Evolutionary conservation across 2,888 invertebrate genomes (phyloP).

Genomic region (Eristalinus sepulchralis): DNA sequence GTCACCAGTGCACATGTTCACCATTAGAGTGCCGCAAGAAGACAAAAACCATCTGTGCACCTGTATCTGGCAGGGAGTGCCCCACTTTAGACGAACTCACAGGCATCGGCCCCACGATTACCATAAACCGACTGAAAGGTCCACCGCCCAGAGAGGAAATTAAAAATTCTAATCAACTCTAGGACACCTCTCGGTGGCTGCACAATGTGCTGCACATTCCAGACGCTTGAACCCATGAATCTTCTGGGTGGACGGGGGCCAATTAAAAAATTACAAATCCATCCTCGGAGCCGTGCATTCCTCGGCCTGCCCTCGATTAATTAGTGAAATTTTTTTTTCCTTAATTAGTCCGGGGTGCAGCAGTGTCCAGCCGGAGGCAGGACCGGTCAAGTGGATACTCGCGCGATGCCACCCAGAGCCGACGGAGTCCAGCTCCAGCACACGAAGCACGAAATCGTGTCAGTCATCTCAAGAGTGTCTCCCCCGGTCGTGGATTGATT

Average conservation of each 20-base stretch:
- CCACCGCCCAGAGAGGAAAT: neutral
- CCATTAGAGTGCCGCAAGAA: constrained; percentile 24
- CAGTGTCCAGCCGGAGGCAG: neutral
- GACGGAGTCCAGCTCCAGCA: neutral
- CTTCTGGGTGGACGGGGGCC: constrained; percentile 12
- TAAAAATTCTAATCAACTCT: constrained; percentile 47
- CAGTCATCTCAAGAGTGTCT: neutral
- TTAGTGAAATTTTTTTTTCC: constrained; percentile 64
- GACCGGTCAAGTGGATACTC: neutral
- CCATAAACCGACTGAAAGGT: constrained; percentile 27
- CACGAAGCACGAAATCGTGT: neutral
- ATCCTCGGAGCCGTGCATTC: constrained; percentile 11
- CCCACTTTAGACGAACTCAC: constrained; percentile 38
- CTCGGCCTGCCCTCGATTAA: constrained; percentile 48
- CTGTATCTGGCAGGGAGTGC: constrained; percentile 15
- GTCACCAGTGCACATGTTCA: constrained; percentile 36
- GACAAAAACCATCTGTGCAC: neutral
- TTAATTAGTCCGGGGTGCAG: constrained; percentile 48
- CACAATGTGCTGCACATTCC: constrained; percentile 26
- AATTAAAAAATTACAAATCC: constrained; percentile 64
- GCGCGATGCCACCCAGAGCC: neutral
- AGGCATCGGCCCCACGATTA: constrained; percentile 25
- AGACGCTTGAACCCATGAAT: constrained; percentile 39
- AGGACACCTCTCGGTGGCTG: constrained; percentile 20
- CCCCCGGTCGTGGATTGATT: neutral